These are phyloP conservation scores for Micromesistius poutassou DNA, from an alignment of 2,797 vertebrate genomes.

Conservation along the genomic window DNA sequence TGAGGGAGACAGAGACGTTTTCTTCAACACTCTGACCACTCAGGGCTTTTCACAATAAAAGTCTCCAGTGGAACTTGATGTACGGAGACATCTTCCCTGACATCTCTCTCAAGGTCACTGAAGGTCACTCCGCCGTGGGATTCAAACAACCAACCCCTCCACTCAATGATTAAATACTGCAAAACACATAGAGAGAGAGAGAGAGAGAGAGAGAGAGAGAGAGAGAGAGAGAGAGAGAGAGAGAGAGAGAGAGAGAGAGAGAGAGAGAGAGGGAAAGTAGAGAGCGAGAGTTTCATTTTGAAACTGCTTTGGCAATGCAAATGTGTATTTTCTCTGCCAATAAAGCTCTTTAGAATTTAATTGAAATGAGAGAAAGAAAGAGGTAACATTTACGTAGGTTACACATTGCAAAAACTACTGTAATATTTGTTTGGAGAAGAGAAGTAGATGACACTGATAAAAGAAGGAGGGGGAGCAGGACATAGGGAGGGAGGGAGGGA, in stretches of 20 bases:
- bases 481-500: conserved; percentile 27
- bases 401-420: neutral
- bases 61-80: neutral
- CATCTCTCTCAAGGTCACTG: neutral
- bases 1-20: neutral
- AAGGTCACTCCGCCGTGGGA: neutral
- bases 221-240: too few species aligned
- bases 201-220: too few species aligned
- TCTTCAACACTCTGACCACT: neutral
- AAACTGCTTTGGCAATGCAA: too few species aligned
- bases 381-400: neutral
- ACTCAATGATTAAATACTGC: too few species aligned
- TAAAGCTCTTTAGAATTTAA: too few species aligned
- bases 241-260: too few species aligned
- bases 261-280: too few species aligned
- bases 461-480: conserved; percentile 16
- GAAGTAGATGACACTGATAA: neutral
- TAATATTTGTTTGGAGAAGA: neutral
- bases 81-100: neutral
- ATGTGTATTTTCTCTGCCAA: too few species aligned
- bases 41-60: neutral
- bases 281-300: too few species aligned
- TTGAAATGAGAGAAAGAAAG: too few species aligned
- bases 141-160: too few species aligned
- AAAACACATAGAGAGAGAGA: neutral